Evolutionary conservation across 2,113 vertebrate species (phyloP), one percentile per base, ranked within the genome.

Genomic region (Macrotis lagotis): DNA sequence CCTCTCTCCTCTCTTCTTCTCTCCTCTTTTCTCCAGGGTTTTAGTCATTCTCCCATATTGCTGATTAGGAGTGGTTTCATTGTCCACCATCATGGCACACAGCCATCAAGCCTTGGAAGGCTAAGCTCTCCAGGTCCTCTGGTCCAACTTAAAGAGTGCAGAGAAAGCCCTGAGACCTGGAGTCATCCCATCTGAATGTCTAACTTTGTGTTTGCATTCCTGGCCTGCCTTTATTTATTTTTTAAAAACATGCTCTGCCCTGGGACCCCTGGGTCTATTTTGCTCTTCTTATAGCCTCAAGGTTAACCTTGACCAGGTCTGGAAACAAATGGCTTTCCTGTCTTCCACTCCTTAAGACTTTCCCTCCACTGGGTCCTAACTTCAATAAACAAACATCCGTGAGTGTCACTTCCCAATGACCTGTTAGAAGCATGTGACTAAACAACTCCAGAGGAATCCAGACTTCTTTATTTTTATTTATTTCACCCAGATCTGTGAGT

Each of bases 41-140:
- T 74, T 19, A 19, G 31, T 19, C 37, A 90, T 4, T 0, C 0
- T 96, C 95, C 93, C 96, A 94, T 28, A 74, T 92, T 96, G 91
- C 89, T 96, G 93, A 96, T 94, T 92, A 96, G 95, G 97, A 93
- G 92, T 91, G 96, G 93, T 97, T 96, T 96, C 94, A 92, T 93
- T 94, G 49, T 94, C 95, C 53, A 0, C 89, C 96, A 94, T 10
- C 25, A 89, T 44, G n/a, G 88, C 89, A 94, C 48, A 26, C 94
- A 97, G 97, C 98, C 96, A 96, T 97, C 97, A 98, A 91, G 90
- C 92, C 95, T 97, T 90, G 92, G 95, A 95, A 98, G 97, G 66
- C 37, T 90, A 0, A 0, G 94, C 94, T 98, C 94, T 59, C 96
- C 88, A 94, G 97, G 92, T 2, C 0, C 96, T 97, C 0, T 93